Evolutionary conservation across 2,797 vertebrate species (phyloP).

Genomic region (Pseudotriccus pelzelni): DNA sequence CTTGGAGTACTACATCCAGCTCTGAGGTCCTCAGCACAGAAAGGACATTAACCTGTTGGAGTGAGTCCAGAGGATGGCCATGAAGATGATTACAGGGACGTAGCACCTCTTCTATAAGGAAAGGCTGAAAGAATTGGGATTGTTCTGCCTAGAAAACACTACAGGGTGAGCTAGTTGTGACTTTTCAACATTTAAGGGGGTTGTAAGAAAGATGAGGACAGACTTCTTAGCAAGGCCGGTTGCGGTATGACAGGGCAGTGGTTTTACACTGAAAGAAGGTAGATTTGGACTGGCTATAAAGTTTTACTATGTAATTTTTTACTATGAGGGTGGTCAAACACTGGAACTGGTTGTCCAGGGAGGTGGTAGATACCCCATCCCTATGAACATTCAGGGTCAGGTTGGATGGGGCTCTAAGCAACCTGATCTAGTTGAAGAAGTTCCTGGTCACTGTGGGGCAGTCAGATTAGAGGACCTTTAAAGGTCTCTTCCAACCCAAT

Average conservation of each 20-base stretch:
- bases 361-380: neutral
- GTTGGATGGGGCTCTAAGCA: neutral
- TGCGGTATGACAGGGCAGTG: neutral
- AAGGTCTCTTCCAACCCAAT: neutral
- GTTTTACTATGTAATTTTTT: neutral
- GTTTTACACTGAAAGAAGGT: neutral
- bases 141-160: neutral
- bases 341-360: neutral
- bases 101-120: neutral
- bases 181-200: neutral
- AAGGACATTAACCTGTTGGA: neutral
- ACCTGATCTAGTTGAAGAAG: neutral
- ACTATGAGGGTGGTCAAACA: neutral
- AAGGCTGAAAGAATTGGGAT: neutral
- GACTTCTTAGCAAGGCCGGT: neutral
- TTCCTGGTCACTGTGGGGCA: neutral
- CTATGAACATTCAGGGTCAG: neutral
- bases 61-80: neutral
- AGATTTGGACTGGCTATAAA: neutral
- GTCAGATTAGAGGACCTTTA: neutral
- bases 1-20: neutral
- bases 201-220: neutral
- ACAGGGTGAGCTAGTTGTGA: neutral
- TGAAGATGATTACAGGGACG: neutral
- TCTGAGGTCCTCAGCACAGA: neutral